Base-by-base conservation (phyloP, 2,888 invertebrate genomes). In the Netelia fuscicornis region DNA sequence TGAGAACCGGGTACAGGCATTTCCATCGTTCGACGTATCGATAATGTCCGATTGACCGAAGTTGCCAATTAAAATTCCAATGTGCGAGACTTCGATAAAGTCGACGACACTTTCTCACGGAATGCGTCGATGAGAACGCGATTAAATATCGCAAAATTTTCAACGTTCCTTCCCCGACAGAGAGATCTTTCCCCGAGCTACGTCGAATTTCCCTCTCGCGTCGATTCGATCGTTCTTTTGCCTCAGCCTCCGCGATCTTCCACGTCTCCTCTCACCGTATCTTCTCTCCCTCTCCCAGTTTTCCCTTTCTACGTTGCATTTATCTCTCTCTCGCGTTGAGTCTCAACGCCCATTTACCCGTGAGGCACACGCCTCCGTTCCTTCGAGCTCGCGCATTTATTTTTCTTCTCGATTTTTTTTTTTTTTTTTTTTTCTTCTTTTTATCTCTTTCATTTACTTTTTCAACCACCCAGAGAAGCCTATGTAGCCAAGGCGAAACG, bases 401-500 rank as follows among this genome's bases (percentile, higher is more conserved):
- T 37, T 37, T 37, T 37, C 37, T 37, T 37, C 37, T 37, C 37
- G 37, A 37, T 37, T 37, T 54, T 67, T 37, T 65, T 67, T 52
- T 54, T 64, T 64, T 81, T 64, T 72, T 74, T 67, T 52, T 44
- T 68, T 54, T 17, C 17, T 64, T 81, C 58, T 76, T 72, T 11
- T 8, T 71, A 62, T 62, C 44, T 75, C 52, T 70, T 75, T 58
- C 58, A 60, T 67, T 44, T 42, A 25, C 20, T 65, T 86, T 86
- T 86, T 88, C 88, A 20, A 87, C 87, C 86, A 58, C 20, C 13
- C 8, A 30, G 54, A 17, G 42, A 56, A 72, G 20, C 11, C 42
- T 11, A n/a, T 54, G 42, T 78, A 23, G 77, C 42, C 17, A 72
- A 89, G 85, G 85, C 77, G 86, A 87, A 86, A 67, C 87, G 90